Percentiles rank a stretch among this genome's conserved stretches.
These are phyloP conservation scores for Stictonetta naevosa DNA, from an alignment of 2,113 vertebrate species.

Conservation along the genomic window DNA sequence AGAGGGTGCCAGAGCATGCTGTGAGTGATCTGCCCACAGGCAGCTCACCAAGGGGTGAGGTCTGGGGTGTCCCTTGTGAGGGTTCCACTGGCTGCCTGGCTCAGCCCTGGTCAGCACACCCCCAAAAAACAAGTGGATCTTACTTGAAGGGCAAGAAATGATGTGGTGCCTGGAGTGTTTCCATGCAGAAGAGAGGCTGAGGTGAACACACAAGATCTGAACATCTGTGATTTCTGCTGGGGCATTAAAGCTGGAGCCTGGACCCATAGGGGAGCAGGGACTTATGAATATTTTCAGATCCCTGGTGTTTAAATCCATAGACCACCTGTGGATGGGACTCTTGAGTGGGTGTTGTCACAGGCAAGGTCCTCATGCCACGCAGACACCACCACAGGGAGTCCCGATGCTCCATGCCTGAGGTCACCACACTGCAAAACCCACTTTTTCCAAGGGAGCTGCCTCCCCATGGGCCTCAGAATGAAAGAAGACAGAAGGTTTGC, in stretches of 20 bases:
- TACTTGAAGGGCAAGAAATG: neutral
- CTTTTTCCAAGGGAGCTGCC: neutral
- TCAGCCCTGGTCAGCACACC: neutral
- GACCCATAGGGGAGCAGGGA: neutral
- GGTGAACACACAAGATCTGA: neutral
- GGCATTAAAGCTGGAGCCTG: neutral
- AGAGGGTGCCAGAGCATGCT: neutral
- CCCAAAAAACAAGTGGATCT: neutral
- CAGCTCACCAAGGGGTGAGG: neutral
- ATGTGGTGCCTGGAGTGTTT: neutral
- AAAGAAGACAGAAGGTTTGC: neutral
- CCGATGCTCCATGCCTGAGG: neutral
- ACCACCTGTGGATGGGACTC: neutral
- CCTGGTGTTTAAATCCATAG: neutral
- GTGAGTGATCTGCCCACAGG: neutral
- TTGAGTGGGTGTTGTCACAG: neutral
- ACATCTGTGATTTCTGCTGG: neutral
- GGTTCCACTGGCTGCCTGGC: accelerated
- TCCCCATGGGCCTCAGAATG: no score
- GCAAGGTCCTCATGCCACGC: neutral
- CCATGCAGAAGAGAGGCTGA: neutral
- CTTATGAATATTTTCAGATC: neutral
- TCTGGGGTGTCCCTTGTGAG: neutral
- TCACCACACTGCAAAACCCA: no score
- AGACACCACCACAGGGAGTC: neutral